These are phyloP conservation scores for Hyperoplus immaculatus DNA, from an alignment of 2,797 vertebrate genomes.

Conservation along the genomic window DNA sequence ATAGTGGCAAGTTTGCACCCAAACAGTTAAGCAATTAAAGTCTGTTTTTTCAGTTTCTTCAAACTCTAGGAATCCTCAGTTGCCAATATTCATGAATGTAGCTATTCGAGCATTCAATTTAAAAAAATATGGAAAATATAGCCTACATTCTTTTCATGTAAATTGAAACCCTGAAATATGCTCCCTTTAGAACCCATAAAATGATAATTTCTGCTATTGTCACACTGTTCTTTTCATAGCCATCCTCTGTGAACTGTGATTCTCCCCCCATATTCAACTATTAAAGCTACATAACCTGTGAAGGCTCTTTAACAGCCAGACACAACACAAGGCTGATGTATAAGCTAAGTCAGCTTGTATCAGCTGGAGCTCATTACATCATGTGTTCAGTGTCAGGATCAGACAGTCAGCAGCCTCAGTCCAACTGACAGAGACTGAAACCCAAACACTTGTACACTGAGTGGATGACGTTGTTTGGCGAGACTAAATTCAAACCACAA, in stretches of 20 bases:
- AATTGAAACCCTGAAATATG: not conserved
- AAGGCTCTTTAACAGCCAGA: not conserved
- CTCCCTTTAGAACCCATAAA: not conserved
- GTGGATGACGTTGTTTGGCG: conserved; percentile 20
- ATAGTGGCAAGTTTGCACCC: not conserved
- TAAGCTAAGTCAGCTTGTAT: not conserved
- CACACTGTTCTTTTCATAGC: not conserved
- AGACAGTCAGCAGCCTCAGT: conserved; percentile 3
- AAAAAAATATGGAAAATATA: not conserved
- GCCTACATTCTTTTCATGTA: not conserved
- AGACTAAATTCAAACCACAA: conserved; percentile 29
- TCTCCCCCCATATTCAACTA: not conserved
- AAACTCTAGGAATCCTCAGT: not conserved
- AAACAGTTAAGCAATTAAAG: not conserved
- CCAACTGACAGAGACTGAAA: conserved; percentile 2
- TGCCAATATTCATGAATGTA: not conserved
- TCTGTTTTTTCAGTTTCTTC: not conserved
- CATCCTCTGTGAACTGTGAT: not conserved
- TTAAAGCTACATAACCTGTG: not conserved
- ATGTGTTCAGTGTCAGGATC: conserved; percentile 37
- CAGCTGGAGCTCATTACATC: conserved; percentile 38
- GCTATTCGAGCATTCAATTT: too few relatives aligned
- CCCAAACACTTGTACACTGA: conserved; percentile 6
- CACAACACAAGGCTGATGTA: not conserved
- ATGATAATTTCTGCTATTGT: not conserved